Evolutionary conservation across 2,113 vertebrate genomes (phyloP).

Genomic region (Fregata magnificens): DNA sequence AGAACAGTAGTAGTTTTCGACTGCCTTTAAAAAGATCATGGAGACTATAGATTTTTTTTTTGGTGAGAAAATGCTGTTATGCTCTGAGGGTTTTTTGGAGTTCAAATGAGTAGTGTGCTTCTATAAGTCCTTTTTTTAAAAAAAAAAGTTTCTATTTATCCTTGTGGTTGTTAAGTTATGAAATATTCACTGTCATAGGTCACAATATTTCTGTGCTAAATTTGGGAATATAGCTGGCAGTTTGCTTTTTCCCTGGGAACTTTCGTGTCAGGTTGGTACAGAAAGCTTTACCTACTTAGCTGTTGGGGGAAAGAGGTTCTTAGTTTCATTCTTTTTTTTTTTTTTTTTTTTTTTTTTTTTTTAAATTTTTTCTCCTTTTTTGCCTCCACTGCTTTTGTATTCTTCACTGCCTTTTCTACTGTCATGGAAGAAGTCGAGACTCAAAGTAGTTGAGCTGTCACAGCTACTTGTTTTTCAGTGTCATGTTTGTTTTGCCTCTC

Average conservation of each 20-base stretch:
- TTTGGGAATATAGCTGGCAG: slow-evolving; percentile 41
- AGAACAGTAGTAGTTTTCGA: not conserved
- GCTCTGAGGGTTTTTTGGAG: not conserved
- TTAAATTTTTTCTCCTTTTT: not conserved
- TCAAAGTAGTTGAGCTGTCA: fast-evolving
- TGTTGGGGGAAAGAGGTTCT: not conserved
- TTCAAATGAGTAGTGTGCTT: not conserved
- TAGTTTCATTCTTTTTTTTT: not conserved
- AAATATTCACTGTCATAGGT: slow-evolving; percentile 36
- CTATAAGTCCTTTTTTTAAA: not conserved
- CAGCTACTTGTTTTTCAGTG: not conserved
- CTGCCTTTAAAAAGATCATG: not conserved
- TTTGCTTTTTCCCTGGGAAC: slow-evolving; percentile 25
- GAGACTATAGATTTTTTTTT: not conserved
- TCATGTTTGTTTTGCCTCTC: not conserved
- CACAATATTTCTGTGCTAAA: slow-evolving; percentile 41
- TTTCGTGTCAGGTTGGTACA: not conserved
- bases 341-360: not conserved
- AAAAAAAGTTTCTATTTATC: slow-evolving; percentile 30
- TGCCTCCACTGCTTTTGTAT: not conserved
- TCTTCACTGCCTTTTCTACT: not conserved
- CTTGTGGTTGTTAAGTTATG: slow-evolving; percentile 14
- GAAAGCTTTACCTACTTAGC: not conserved
- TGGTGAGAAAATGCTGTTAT: not conserved
- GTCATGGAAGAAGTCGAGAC: not conserved